These are phyloP conservation scores for Lycocerus yunnanus DNA, from an alignment of 2,888 invertebrate species.

Conservation along the genomic window DNA sequence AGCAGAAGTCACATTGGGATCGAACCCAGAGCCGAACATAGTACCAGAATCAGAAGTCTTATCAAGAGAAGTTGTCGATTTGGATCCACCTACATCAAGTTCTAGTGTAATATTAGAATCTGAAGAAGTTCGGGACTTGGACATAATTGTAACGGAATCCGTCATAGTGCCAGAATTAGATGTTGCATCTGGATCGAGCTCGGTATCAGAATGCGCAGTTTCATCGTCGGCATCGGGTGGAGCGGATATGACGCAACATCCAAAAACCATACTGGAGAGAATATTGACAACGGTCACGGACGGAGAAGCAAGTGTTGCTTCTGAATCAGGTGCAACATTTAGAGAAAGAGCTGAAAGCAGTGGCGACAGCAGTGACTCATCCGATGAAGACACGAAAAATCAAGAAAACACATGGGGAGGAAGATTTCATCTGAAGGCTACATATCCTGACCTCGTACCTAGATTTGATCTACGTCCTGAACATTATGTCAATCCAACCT, in stretches of 20 bases:
- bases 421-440: constrained; percentile 93
- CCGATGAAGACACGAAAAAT: constrained; percentile 92
- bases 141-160: not conserved
- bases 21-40: no score
- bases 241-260: not conserved
- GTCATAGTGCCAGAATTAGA: no score
- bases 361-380: constrained; percentile 88
- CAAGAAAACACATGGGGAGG: constrained; percentile 97
- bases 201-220: not conserved
- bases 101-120: not conserved
- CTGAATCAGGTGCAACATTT: constrained; percentile 88
- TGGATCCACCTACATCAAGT: no score
- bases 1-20: not conserved
- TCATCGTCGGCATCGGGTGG: not conserved
- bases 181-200: not conserved
- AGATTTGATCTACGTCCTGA: constrained; percentile 99
- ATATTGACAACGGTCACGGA: constrained; percentile 73
- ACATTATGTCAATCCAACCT: constrained; percentile 95
- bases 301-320: constrained; percentile 78
- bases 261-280: not conserved
- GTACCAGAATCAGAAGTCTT: not conserved
- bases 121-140: not conserved
- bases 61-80: not conserved
- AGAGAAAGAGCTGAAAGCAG: constrained; percentile 89
- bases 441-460: constrained; percentile 96